Percentiles rank a stretch among this genome's conserved stretches.
These are phyloP conservation scores for Pediacus dermestoides DNA, from an alignment of 2,888 invertebrate species.

Conservation along the genomic window DNA sequence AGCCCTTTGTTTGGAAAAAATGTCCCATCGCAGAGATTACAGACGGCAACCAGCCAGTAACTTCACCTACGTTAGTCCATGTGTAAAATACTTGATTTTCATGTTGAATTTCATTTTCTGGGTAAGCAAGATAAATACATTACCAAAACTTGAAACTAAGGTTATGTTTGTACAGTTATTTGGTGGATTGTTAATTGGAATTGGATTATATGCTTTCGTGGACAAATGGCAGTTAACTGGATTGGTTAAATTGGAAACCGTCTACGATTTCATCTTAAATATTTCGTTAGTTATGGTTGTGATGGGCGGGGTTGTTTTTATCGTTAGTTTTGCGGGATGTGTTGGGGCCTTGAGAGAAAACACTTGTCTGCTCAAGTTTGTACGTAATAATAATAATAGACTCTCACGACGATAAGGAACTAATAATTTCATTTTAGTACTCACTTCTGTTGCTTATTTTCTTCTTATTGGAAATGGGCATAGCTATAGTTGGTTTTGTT, in stretches of 20 bases:
- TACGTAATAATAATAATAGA: conserved; percentile 52
- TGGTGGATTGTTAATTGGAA: conserved; percentile 80
- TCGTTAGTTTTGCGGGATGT: conserved; percentile 92
- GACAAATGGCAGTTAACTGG: conserved; percentile 91
- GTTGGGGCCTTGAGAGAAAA: conserved; percentile 89
- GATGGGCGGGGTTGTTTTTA: conserved; percentile 84
- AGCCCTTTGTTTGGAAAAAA: too few relatives aligned
- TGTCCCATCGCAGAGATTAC: conserved; percentile 46
- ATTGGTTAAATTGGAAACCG: conserved; percentile 76
- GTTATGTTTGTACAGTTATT: conserved; percentile 66
- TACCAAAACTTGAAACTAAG: conserved; percentile 3
- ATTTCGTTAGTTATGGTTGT: conserved; percentile 88
- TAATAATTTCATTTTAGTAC: conserved; percentile 61
- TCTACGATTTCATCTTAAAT: conserved; percentile 87
- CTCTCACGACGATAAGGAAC: conserved; percentile 3
- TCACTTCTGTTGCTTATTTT: conserved; percentile 83
- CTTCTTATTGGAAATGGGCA: conserved; percentile 87
- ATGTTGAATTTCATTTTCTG: conserved; percentile 85
- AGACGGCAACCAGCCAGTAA: conserved; percentile 52
- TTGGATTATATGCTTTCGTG: conserved; percentile 87
- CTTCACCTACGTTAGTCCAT: conserved; percentile 80
- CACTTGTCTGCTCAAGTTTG: conserved; percentile 86
- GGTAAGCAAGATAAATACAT: conserved; percentile 58
- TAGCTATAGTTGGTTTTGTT: conserved; percentile 89
- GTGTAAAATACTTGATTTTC: conserved; percentile 87